These are phyloP conservation scores for Mizuhopecten yessoensis DNA, from an alignment of 1,140 invertebrate species.

Conservation along the genomic window DNA sequence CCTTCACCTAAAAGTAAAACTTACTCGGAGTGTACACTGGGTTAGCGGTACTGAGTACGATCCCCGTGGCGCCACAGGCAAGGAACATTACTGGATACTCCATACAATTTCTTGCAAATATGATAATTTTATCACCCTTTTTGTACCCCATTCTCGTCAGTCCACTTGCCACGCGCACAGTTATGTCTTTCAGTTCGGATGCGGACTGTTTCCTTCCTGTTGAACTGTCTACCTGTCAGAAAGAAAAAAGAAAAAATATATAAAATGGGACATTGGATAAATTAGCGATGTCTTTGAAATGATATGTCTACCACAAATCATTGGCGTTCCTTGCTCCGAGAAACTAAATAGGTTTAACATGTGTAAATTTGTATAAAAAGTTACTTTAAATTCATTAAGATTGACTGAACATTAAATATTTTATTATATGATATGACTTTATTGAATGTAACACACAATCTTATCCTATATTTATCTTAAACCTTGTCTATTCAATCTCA, in stretches of 20 bases:
- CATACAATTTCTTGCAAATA: constrained; percentile 90
- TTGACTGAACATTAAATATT: no score
- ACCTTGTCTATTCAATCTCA: no score
- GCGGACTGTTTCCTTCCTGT: constrained; percentile 89
- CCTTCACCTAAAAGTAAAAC: constrained; percentile 60
- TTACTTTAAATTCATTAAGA: no score
- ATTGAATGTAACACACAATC: no score
- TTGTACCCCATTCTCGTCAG: constrained; percentile 87
- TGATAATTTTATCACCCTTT: constrained; percentile 88
- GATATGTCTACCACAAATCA: no score
- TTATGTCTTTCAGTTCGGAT: constrained; percentile 86
- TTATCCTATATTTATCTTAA: no score
- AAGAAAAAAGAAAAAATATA: not conserved
- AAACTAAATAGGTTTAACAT: no score
- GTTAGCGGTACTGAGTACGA: constrained; percentile 90
- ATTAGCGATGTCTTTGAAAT: no score
- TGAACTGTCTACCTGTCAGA: constrained; percentile 82
- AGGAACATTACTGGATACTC: constrained; percentile 89
- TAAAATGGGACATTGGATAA: no score
- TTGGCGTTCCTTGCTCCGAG: no score
- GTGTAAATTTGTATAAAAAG: no score
- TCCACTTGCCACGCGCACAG: constrained; percentile 88
- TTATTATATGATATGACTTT: no score
- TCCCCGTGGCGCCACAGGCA: constrained; percentile 88
- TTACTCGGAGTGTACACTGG: constrained; percentile 91